Evolutionary conservation across 2,113 vertebrate species (phyloP).

Genomic region (Trochalopteron elliotii): DNA sequence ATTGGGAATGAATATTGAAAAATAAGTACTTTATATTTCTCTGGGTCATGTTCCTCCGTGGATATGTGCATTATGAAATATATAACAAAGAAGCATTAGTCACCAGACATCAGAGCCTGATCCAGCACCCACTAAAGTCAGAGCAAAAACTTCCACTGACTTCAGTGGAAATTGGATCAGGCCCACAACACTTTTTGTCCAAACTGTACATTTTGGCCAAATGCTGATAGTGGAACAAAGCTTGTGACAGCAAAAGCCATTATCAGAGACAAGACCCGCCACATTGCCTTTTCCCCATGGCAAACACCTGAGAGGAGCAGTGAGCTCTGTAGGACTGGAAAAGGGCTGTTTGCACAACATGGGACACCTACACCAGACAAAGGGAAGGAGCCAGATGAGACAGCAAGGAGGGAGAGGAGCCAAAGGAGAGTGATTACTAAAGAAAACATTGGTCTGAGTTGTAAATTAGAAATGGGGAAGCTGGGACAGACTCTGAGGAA

Average conservation of each 20-base stretch:
- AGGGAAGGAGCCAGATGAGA: background rate
- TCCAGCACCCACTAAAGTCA: background rate
- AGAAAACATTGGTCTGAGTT: background rate
- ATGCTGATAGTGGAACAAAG: background rate
- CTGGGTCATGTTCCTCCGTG: background rate
- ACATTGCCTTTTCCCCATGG: background rate
- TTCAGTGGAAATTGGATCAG: background rate
- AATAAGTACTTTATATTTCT: slow-evolving; percentile 15
- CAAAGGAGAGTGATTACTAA: background rate
- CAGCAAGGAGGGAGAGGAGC: background rate
- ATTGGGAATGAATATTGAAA: slow-evolving; percentile 5
- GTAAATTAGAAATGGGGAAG: background rate
- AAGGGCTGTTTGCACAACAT: background rate
- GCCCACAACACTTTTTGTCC: background rate
- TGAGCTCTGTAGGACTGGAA: background rate
- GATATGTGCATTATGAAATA: slow-evolving; percentile 15
- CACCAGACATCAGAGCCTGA: background rate
- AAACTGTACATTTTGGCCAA: background rate
- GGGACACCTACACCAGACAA: background rate
- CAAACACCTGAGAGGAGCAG: background rate
- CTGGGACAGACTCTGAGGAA: background rate
- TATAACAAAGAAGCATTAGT: background rate
- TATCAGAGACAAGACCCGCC: background rate
- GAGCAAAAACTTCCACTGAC: slow-evolving; percentile 21
- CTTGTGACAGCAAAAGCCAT: background rate